Percentiles rank a stretch among this genome's conserved stretches.
Evolutionary conservation across 2,113 vertebrate genomes (phyloP).

Genomic region (Burhinus oedicnemus): DNA sequence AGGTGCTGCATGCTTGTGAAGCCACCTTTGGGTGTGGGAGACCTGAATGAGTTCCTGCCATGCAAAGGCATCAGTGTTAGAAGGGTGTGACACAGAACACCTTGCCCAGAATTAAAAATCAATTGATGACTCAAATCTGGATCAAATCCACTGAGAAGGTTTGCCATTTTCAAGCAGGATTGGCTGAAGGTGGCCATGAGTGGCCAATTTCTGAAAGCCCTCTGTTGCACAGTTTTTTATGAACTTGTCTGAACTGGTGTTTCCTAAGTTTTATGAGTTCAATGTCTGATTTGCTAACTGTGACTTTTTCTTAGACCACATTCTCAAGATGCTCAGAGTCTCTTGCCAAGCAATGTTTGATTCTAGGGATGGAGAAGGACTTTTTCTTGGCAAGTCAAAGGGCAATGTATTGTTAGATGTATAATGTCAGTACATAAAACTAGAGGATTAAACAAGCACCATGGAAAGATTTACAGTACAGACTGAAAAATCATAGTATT

Average conservation of each 20-base stretch:
- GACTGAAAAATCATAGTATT: background rate
- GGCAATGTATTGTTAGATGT: background rate
- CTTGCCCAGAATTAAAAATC: background rate
- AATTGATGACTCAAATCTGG: background rate
- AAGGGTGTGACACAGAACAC: background rate
- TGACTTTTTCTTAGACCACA: background rate
- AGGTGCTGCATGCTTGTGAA: background rate
- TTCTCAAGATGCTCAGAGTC: background rate
- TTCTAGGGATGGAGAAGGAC: background rate
- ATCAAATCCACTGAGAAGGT: background rate
- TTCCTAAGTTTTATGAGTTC: background rate
- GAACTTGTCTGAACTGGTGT: background rate
- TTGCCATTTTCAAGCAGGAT: background rate
- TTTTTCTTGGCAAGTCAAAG: background rate
- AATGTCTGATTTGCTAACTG: background rate
- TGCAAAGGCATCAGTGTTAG: background rate
- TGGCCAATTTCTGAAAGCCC: background rate
- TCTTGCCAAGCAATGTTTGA: background rate
- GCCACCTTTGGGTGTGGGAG: background rate
- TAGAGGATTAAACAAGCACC: background rate
- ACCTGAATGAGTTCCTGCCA: background rate
- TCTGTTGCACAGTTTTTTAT: background rate
- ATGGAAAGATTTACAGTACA: background rate
- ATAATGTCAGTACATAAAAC: background rate
- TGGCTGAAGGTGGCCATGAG: background rate